A percentile compares a stretch with the other conserved stretches of the same genome.
Conservation (phyloP, 2,888 invertebrate genomes). For the Scaptomyza parva region DNA sequence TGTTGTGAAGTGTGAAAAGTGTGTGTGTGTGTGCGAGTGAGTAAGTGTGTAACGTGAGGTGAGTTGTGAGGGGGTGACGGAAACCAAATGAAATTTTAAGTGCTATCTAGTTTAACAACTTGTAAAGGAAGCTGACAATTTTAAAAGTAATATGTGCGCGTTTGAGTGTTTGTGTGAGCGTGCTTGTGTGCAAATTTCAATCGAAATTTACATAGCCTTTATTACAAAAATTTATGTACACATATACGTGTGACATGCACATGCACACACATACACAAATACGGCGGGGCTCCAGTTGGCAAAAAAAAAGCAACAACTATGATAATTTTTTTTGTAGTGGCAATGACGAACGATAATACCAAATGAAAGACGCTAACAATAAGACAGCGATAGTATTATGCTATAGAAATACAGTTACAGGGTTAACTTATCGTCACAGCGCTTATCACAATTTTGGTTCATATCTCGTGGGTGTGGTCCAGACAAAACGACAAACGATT, state of each 20-base stretch:
- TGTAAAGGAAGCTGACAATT: slow-evolving; percentile 58
- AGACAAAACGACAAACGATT: slow-evolving; percentile 25
- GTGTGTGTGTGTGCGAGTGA: slow-evolving; percentile 22
- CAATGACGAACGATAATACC: slow-evolving; percentile 24
- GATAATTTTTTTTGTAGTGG: slow-evolving; percentile 17
- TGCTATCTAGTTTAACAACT: slow-evolving; percentile 57
- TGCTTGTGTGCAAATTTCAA: slow-evolving; percentile 30
- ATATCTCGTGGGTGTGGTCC: slow-evolving; percentile 70
- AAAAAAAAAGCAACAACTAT: slow-evolving; percentile 30
- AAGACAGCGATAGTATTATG: slow-evolving; percentile 1
- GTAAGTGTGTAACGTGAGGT: slow-evolving; percentile 28
- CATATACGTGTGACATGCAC: slow-evolving; percentile 21
- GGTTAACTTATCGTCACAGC: slow-evolving; percentile 11
- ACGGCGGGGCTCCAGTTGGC: slow-evolving; percentile 41
- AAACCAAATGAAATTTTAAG: slow-evolving; percentile 50
- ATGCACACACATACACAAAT: background rate
- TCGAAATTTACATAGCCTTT: slow-evolving; percentile 18
- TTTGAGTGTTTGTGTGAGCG: slow-evolving; percentile 2
- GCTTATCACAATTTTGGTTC: slow-evolving; percentile 40
- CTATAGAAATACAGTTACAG: background rate
- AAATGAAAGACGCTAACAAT: slow-evolving; percentile 11
- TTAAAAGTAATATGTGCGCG: slow-evolving; percentile 40
- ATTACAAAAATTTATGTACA: slow-evolving; percentile 6
- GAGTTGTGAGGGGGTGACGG: slow-evolving; percentile 48
- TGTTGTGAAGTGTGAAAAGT: slow-evolving; percentile 46